Conservation (phyloP, 2,113 vertebrate genomes). For the Trematomus loennbergii region DNA sequence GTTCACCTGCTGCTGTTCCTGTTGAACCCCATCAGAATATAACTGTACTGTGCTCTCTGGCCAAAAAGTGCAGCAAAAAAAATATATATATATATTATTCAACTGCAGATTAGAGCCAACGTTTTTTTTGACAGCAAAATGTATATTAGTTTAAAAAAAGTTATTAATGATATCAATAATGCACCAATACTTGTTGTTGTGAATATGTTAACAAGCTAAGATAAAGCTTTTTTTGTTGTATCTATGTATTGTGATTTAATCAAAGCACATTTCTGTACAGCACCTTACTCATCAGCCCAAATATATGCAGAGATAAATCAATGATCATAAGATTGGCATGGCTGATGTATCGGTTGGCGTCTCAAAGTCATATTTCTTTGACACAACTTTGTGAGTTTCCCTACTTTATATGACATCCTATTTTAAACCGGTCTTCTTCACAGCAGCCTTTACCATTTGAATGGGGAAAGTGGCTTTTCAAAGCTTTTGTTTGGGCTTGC, state of each 20-base stretch:
- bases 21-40: conserved; percentile 14
- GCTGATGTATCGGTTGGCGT: neutral
- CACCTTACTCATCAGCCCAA: neutral
- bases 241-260: neutral
- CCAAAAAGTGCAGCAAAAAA: neutral
- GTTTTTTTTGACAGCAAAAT: neutral
- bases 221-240: neutral
- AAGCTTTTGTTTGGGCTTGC: conserved; percentile 18
- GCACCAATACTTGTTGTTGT: neutral
- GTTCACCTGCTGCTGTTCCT: conserved; percentile 29
- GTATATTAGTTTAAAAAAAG: neutral
- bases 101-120: neutral
- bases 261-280: neutral
- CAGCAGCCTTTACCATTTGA: conserved; percentile 9
- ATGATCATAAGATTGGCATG: neutral
- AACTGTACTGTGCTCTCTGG: conserved; percentile 14
- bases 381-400: neutral
- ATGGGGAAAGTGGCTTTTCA: conserved; percentile 10
- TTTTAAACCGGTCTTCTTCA: neutral
- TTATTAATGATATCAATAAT: neutral
- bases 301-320: neutral
- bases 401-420: neutral
- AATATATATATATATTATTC: too few relatives aligned
- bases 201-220: neutral
- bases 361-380: neutral